Base-by-base conservation (phyloP, 2,888 invertebrate species). In the Xanthorhoe designata region DNA sequence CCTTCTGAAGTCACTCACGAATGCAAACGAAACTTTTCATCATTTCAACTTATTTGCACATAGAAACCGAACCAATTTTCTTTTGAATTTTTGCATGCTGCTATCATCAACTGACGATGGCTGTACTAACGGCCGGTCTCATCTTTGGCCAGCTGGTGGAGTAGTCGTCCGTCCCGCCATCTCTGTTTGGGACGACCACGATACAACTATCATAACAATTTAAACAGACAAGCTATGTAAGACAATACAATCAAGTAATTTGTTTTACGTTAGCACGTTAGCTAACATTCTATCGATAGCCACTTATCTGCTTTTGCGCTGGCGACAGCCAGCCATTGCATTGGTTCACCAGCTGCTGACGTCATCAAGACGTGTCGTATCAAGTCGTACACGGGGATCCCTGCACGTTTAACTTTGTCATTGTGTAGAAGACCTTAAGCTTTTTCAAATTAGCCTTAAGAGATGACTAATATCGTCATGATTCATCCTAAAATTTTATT, bases 291-390 rank as follows among this genome's bases (percentile, higher is more conserved):
- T 24, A 2, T 17, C 17, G 47, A 66, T 4, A 10, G 49, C n/a
- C 66, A 58, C 29, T 61, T 66, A 53, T 66, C 66, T 66, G 42
- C 13, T 50, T 18, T 18, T 61, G 38, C 13, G 10, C 29, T 35
- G 49, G 58, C 65, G 60, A 59, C 62, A 60, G 64, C 63, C 70
- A 62, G 66, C 47, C 64, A 60, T 67, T 49, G 67, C 67, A 42
- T 66, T 64, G 42, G 42, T 61, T 61, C 47, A 64, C 53, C 58
- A 67, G 55, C 45, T 57, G 63, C 51, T 69, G 71, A 71, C 69
- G 71, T 71, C 71, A 71, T 52, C 52, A 54, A 69, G 47, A 55
- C 64, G 54, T 59, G 58, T 54, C 35, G 51, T 57, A 57, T 45
- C 45, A 53, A 54, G 47, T 47, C 29, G 67, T 57, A 56, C 49